phyloP scores from a whole-genome alignment of 2,797 vertebrate species.

The Cheirogaleus major region DNA sequence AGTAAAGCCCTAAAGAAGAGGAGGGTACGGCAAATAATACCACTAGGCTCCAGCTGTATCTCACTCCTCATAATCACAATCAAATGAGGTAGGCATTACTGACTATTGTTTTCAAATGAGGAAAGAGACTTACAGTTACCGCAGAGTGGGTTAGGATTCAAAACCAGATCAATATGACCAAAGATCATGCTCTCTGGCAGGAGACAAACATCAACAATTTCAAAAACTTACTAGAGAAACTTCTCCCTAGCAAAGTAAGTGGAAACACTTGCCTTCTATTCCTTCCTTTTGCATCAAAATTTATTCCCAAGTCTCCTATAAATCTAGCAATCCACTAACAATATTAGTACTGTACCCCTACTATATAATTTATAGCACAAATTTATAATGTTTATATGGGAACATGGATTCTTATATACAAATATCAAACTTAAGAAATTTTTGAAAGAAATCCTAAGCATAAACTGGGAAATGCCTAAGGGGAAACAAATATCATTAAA shows the following conservation, averaged over 20 bases:
- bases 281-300: background rate
- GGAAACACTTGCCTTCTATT: background rate
- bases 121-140: background rate
- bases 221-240: background rate
- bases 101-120: background rate
- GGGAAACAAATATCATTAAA: background rate
- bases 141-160: background rate
- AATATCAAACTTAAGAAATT: background rate
- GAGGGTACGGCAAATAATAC: rapidly evolving
- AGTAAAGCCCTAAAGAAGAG: background rate
- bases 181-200: background rate
- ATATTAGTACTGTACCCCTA: background rate
- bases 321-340: background rate
- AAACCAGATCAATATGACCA: background rate
- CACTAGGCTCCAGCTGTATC: background rate
- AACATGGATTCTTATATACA: background rate
- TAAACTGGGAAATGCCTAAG: background rate
- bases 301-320: background rate
- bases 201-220: background rate
- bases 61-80: background rate
- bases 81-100: background rate
- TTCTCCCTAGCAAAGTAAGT: background rate
- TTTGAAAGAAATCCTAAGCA: background rate
- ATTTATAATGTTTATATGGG: background rate
- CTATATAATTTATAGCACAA: background rate